These are phyloP conservation scores for Philonicus albiceps DNA, from an alignment of 2,888 invertebrate genomes.

Conservation along the genomic window DNA sequence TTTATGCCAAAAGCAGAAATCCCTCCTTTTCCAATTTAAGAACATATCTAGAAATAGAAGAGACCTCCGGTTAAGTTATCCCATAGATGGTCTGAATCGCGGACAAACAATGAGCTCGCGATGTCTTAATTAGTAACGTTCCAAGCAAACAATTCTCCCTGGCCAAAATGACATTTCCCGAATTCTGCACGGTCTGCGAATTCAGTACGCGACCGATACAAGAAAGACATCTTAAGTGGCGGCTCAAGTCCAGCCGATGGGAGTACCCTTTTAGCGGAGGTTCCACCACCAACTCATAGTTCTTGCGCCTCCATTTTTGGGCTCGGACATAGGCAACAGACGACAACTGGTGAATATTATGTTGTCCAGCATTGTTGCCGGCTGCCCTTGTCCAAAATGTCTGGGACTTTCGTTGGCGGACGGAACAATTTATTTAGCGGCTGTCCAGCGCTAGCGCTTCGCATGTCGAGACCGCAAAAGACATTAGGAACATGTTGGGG, in stretches of 20 bases:
- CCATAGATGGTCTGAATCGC: background rate
- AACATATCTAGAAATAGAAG: background rate
- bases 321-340: background rate
- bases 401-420: background rate
- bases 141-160: background rate
- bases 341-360: background rate
- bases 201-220: background rate
- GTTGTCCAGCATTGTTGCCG: background rate
- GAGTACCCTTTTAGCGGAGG: background rate
- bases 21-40: background rate
- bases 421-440: background rate
- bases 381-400: background rate
- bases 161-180: background rate
- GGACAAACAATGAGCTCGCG: background rate
- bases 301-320: background rate
- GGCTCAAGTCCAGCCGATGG: background rate
- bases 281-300: background rate
- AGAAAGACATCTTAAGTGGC: background rate
- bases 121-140: background rate
- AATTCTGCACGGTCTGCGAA: background rate
- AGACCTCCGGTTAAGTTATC: background rate
- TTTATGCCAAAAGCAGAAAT: background rate
- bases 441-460: background rate
- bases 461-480: background rate
- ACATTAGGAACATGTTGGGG: background rate